phyloP scores from a whole-genome alignment of 2,113 vertebrate genomes.

The Enhydra lutris region DNA sequence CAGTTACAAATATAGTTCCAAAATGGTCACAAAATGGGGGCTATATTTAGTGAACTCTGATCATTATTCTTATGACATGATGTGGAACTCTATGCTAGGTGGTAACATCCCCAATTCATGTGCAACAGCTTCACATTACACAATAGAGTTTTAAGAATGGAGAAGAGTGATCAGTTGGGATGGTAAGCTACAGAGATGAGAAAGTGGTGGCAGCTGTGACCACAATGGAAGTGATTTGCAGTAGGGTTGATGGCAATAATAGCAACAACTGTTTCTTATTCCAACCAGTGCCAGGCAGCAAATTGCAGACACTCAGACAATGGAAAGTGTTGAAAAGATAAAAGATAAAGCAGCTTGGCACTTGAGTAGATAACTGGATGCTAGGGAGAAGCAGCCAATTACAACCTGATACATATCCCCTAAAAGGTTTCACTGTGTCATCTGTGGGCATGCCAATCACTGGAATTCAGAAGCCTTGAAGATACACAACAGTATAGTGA shows the following conservation, averaged over 20 bases:
- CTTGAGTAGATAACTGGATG: conserved; percentile 44
- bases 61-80: not conserved
- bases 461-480: not conserved
- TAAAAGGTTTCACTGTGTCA: not conserved
- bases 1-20: not conserved
- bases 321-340: conserved; percentile 59
- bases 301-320: conserved; percentile 52
- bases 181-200: not conserved
- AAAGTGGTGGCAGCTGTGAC: not conserved
- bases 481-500: not conserved
- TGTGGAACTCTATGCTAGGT: not conserved
- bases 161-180: not conserved
- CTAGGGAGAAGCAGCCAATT: not conserved
- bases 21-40: not conserved
- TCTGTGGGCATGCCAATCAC: not conserved
- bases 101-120: not conserved
- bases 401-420: not conserved
- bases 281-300: conserved; percentile 34
- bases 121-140: not conserved
- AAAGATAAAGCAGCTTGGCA: conserved; percentile 59
- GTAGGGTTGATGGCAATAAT: not conserved
- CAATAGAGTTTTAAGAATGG: not conserved
- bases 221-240: not conserved
- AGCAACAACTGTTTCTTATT: conserved; percentile 5
- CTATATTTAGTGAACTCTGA: not conserved